A percentile compares a stretch with the other conserved stretches of the same genome.
Conservation (phyloP, 2,888 invertebrate genomes). For the Halictus ligatus region DNA sequence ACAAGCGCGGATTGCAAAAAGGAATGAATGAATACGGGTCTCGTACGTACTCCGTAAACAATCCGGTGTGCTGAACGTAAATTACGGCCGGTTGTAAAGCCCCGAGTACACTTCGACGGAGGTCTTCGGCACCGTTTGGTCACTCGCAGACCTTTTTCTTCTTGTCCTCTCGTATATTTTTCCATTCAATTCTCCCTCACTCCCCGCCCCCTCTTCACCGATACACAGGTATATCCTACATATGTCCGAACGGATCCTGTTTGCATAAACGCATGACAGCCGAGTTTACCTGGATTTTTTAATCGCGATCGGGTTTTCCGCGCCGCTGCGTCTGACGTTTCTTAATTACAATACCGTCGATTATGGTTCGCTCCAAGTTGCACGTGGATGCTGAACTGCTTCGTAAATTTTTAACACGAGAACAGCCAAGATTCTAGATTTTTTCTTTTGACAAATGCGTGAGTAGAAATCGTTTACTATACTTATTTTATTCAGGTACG, state of each 20-base stretch:
- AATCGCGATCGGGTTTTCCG: neutral
- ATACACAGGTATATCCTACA: neutral
- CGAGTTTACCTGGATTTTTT: neutral
- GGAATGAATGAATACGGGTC: neutral
- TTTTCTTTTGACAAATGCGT: too few relatives aligned
- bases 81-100: neutral
- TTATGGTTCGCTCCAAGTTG: neutral
- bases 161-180: neutral
- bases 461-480: too few relatives aligned
- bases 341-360: neutral
- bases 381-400: neutral
- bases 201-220: neutral
- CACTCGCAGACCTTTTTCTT: neutral
- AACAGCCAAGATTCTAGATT: too few relatives aligned
- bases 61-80: neutral
- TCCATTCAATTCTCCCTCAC: neutral
- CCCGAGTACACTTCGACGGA: neutral
- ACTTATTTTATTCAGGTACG: too few relatives aligned
- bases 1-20: slow-evolving; percentile 16
- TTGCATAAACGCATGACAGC: neutral
- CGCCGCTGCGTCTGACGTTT: neutral
- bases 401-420: too few relatives aligned
- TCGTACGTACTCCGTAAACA: neutral
- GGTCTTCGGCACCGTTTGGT: neutral
- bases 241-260: neutral